Conservation (phyloP, 1,140 invertebrate species). For the Zaprionus ornatus region DNA sequence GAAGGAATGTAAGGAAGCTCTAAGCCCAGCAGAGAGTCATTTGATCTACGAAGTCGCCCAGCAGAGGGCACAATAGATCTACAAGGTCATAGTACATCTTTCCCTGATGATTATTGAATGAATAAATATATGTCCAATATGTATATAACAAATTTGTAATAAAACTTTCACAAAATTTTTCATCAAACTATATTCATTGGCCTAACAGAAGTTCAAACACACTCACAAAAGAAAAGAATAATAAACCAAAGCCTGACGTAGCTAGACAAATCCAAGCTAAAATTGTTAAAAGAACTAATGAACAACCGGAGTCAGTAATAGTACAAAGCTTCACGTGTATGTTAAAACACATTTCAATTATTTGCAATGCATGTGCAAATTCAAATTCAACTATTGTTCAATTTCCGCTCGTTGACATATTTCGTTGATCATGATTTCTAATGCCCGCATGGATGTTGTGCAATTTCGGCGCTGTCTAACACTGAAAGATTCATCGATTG, state of each 20-base stretch:
- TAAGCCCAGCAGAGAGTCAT: too few species aligned
- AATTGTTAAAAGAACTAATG: neutral
- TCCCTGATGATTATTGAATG: too few species aligned
- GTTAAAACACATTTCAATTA: slow-evolving; percentile 27
- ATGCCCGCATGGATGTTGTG: neutral
- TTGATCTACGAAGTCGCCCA: too few species aligned
- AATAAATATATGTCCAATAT: too few species aligned
- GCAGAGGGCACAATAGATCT: too few species aligned
- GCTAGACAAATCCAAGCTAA: neutral
- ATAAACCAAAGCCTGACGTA: neutral
- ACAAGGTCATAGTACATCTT: too few species aligned
- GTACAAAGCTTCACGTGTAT: neutral
- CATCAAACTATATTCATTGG: neutral
- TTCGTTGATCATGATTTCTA: slow-evolving; percentile 8
- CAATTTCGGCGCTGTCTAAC: slow-evolving; percentile 3
- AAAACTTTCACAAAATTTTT: neutral
- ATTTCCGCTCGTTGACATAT: slow-evolving; percentile 26
- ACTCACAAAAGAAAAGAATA: neutral
- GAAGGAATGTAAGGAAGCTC: too few species aligned
- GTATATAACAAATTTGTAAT: too few species aligned
- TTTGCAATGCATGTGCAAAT: slow-evolving; percentile 33
- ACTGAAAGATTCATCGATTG: slow-evolving; percentile 15
- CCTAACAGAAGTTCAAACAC: neutral
- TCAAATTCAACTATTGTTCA: slow-evolving; percentile 20
- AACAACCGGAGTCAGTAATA: neutral